Base-by-base conservation (phyloP, 2,888 invertebrate genomes). In the Polyommatus icarus region DNA sequence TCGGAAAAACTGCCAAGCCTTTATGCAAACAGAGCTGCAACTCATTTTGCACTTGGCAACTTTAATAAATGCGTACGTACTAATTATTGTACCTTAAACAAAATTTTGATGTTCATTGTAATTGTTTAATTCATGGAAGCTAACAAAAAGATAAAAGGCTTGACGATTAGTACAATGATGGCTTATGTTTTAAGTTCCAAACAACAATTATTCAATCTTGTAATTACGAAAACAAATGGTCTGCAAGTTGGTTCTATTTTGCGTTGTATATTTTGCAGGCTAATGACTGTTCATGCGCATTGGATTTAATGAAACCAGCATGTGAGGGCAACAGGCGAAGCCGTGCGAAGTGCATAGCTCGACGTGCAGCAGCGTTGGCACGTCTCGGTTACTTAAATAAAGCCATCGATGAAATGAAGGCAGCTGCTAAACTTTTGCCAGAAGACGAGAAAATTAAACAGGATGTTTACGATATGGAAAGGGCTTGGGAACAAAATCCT, bases 11-110 rank as follows among this genome's bases (percentile, higher is more conserved):
- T 97, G 88, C 95, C 96, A 0, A 96, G 96, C 84, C 93, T 98
- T 76, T 98, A 96, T 87, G 95, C 97, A 0, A 97, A 96, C 82
- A 94, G 98, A 86, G 96, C 97, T 0, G 96, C 96, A 54, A 97
- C 97, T n/a, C 98, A 98, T 86, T 95, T 97, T 79, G 95, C 96
- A 24, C 85, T 96, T 80, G 96, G 96, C 72, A 98, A 98, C 91
- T 96, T 96, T 83, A 95, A 96, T 84, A 97, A 96, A 91, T 96
- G 96, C 81, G 94, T 94, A 85, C 88, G 91, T 89, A 29, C 29
- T 67, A 10, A 10, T 5, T 61, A 10, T 5, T 61, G n/a, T 2
- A 61, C 24, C 46, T 46, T 46, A 46, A 0, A 10, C 40, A 46
- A 46, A 1, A 40, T 40, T 12, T 46, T 46, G 46, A 46, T 46